Evolutionary conservation across 92 coral and sea anemone genomes (phyloP).

Genomic region (Micromussa lordhowensis): DNA sequence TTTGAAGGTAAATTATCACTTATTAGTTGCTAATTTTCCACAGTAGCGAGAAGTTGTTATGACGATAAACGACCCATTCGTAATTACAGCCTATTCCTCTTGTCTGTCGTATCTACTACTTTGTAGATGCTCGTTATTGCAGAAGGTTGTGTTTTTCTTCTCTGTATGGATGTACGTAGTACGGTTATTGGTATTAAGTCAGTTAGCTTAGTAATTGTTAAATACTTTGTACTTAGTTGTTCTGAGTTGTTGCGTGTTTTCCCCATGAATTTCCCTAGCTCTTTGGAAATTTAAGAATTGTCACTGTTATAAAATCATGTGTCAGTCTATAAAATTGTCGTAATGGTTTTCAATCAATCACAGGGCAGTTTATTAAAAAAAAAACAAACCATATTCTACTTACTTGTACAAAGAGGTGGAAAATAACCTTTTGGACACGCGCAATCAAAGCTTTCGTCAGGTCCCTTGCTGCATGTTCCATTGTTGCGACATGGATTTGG

Average conservation of each 20-base stretch:
- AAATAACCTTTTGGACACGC: constrained; percentile 79
- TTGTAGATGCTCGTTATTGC: no score
- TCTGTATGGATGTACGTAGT: no score
- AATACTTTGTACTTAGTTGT: no score
- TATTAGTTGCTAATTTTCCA: not conserved
- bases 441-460: constrained; percentile 92
- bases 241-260: no score
- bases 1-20: not conserved
- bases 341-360: not conserved
- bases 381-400: not conserved
- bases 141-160: no score
- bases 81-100: not conserved
- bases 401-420: constrained; percentile 90
- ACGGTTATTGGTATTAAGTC: no score
- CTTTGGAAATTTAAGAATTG: not conserved
- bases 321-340: no score
- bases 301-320: no score
- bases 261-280: not conserved
- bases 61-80: not conserved
- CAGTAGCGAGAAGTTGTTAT: not conserved
- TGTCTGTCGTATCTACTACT: no score
- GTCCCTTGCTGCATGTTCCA: constrained; percentile 83
- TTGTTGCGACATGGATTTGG: constrained; percentile 92
- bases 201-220: no score
- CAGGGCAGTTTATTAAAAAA: not conserved